These are phyloP conservation scores for Anas acuta DNA, from an alignment of 2,797 vertebrate species.

Conservation along the genomic window DNA sequence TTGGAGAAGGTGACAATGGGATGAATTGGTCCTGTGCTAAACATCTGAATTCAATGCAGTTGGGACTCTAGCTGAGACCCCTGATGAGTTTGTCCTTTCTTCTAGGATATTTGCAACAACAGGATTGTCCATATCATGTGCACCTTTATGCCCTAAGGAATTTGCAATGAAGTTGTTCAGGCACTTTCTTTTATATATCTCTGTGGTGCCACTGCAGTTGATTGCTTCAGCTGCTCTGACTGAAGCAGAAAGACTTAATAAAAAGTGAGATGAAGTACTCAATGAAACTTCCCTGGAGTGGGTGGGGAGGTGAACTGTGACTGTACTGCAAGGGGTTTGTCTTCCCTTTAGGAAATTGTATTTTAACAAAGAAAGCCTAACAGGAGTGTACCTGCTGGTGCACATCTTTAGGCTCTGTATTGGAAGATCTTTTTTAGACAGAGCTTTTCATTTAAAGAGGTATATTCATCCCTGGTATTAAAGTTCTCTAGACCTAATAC, in stretches of 20 bases:
- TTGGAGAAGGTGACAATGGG: neutral
- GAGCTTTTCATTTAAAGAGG: neutral
- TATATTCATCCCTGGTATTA: neutral
- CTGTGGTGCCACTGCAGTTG: neutral
- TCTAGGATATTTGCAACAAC: neutral
- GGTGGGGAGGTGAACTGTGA: neutral
- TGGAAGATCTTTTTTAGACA: neutral
- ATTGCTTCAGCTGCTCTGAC: neutral
- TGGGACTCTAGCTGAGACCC: neutral
- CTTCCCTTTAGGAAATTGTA: neutral
- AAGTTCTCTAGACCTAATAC: conserved; percentile 33
- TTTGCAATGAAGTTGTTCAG: neutral
- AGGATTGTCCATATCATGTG: neutral
- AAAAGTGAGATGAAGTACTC: neutral
- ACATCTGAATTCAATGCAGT: neutral
- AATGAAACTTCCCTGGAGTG: neutral
- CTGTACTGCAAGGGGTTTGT: neutral
- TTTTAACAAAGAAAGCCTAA: neutral
- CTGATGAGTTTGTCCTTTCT: neutral
- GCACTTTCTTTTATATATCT: neutral
- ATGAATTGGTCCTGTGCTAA: neutral
- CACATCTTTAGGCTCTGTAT: neutral
- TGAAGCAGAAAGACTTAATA: neutral
- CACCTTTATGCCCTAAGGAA: neutral
- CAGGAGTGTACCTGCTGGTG: neutral